These are phyloP conservation scores for Melanerpes formicivorus DNA, from an alignment of 2,113 vertebrate genomes.

Conservation along the genomic window DNA sequence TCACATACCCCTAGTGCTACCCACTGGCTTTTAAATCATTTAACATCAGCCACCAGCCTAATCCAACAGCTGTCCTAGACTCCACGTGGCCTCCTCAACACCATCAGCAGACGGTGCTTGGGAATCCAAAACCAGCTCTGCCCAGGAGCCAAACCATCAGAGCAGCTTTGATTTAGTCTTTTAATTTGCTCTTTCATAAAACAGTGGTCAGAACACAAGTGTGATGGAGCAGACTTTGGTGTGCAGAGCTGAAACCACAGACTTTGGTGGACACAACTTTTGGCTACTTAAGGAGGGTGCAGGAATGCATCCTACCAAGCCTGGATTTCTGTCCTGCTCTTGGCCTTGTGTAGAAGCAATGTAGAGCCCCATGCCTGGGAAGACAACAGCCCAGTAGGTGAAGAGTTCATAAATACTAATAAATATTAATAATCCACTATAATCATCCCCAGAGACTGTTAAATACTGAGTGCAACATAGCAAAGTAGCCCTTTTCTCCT, in stretches of 20 bases:
- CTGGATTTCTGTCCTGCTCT: neutral
- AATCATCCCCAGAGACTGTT: neutral
- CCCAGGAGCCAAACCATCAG: neutral
- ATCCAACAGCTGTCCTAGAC: neutral
- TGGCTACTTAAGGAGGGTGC: neutral
- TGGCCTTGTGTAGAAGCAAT: accelerated
- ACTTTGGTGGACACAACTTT: neutral
- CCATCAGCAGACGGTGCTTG: neutral
- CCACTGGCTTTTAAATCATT: neutral
- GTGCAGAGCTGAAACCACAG: neutral
- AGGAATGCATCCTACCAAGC: neutral
- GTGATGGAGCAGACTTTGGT: neutral
- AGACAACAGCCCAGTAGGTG: neutral
- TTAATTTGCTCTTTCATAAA: neutral
- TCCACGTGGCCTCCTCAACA: too few relatives aligned
- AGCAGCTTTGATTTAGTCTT: neutral
- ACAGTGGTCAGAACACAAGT: neutral
- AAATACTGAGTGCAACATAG: accelerated
- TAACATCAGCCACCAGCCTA: neutral
- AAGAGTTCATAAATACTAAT: neutral
- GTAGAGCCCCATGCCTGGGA: neutral
- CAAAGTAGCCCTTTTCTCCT: neutral
- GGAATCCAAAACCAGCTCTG: neutral
- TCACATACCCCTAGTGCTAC: neutral
- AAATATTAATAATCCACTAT: neutral